Percentiles rank a stretch among this genome's conserved stretches.
phyloP scores from a whole-genome alignment of 1,140 invertebrate genomes.

The Drosophila ogumai region DNA sequence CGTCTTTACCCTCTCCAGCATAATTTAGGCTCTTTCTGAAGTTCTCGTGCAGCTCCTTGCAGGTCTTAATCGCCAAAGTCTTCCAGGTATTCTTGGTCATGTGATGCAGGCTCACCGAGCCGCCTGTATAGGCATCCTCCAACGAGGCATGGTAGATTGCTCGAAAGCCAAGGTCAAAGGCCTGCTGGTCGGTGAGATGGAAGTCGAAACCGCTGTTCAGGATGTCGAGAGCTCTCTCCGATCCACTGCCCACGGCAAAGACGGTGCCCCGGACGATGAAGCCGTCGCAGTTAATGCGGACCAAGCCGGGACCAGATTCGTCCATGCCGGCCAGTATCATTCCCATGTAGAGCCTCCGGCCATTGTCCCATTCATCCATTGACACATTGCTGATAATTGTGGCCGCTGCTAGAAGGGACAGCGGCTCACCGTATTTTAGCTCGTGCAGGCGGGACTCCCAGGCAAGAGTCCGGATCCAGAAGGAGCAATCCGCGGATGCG shows the following conservation, averaged over 20 bases:
- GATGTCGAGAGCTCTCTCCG: neutral
- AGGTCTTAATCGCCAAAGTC: neutral
- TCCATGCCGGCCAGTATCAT: conserved; percentile 6
- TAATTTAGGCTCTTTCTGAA: neutral
- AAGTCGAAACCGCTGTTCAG: neutral
- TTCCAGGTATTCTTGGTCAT: neutral
- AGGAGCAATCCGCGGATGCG: neutral
- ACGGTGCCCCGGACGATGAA: neutral
- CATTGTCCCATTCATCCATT: neutral
- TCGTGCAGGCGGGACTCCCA: neutral
- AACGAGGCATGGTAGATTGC: neutral
- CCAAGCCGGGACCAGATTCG: neutral
- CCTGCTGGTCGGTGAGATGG: neutral
- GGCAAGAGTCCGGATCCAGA: neutral
- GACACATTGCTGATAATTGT: neutral
- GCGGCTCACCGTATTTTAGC: neutral
- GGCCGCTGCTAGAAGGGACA: neutral
- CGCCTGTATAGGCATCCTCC: too few species aligned
- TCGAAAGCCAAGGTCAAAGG: neutral
- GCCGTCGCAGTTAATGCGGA: neutral
- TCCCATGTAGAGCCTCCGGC: neutral
- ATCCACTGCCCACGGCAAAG: conserved; percentile 1
- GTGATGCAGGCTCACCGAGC: neutral
- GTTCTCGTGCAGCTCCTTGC: neutral
- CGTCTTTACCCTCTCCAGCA: neutral